Evolutionary conservation across 2,797 vertebrate genomes (phyloP), one percentile per base, ranked within the genome.

Genomic region (Geotrypetes seraphini): DNA sequence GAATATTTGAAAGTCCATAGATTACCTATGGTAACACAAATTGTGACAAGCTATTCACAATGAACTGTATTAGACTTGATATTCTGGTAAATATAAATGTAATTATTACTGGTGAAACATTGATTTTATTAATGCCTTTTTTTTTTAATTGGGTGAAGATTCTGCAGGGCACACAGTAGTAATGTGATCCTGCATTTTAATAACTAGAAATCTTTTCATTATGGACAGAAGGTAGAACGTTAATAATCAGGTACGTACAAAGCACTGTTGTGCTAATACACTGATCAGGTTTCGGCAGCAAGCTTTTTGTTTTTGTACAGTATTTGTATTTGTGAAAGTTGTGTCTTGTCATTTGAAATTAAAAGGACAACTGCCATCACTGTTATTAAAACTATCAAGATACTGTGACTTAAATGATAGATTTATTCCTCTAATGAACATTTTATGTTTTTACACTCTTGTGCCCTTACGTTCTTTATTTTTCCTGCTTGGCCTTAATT

Each of bases 401-500:
- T 79, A 83, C 79, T 85, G 78, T 84, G 82, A 84, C 79, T 77
- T 62, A 69, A 73, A 67, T 70, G n/a, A n/a, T 67, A 66, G 32
- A 50, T 50, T 29, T 47, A 39, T 21, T 37, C 27, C 29, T 52
- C 32, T 43, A 26, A 65, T 53, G 62, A 55, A 65, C 65, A 73
- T 60, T 46, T 51, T 67, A 42, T 71, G 60, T 75, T 60, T 66
- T 71, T 64, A 78, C 67, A 77, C 74, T 71, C 47, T 60, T 74
- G 69, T 80, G 71, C 75, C 62, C 75, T 79, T 77, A 68, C 31
- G 43, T 67, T 67, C 53, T 62, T 63, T 61, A 8, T 65, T 68
- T 71, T 64, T 69, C 49, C 65, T 75, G 73, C 66, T 79, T 81
- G 71, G 75, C 81, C 79, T 85, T 84, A 83, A 79, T 78, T 81